Percentiles rank a stretch among this genome's conserved stretches.
These are phyloP conservation scores for Xenopus laevis DNA, from an alignment of 2,113 vertebrate species.

Conservation along the genomic window DNA sequence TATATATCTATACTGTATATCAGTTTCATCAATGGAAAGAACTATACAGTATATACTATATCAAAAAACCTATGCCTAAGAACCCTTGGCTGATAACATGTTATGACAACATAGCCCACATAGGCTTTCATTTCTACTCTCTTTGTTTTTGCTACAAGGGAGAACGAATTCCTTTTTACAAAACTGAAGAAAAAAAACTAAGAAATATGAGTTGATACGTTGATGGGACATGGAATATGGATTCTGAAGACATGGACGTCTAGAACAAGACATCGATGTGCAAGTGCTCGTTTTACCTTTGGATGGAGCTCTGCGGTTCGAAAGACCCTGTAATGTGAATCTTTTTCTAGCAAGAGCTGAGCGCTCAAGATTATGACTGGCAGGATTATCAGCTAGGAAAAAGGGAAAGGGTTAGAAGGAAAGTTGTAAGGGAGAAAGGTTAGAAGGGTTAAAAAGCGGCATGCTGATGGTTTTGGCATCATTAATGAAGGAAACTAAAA, in stretches of 20 bases:
- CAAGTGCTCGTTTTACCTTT: slow-evolving; percentile 73
- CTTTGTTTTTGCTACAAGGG: too few relatives aligned
- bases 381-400: slow-evolving; percentile 75
- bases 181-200: not conserved
- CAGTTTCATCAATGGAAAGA: too few relatives aligned
- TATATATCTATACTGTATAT: too few relatives aligned
- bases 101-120: too few relatives aligned
- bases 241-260: slow-evolving; percentile 33
- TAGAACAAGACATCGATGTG: slow-evolving; percentile 49
- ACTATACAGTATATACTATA: too few relatives aligned
- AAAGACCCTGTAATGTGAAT: slow-evolving; percentile 86
- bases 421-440: slow-evolving; percentile 62
- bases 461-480: too few relatives aligned
- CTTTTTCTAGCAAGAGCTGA: slow-evolving; percentile 81
- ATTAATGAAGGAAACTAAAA: too few relatives aligned
- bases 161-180: not conserved
- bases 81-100: too few relatives aligned
- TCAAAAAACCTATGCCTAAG: too few relatives aligned
- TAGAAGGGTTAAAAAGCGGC: slow-evolving; percentile 50
- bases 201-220: not conserved
- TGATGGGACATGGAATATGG: slow-evolving; percentile 41
- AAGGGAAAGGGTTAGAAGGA: slow-evolving; percentile 61
- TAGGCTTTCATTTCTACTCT: too few relatives aligned
- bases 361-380: slow-evolving; percentile 71
- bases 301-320: slow-evolving; percentile 81